Conservation (phyloP, 2,888 invertebrate species). For the Netelia inedita region DNA sequence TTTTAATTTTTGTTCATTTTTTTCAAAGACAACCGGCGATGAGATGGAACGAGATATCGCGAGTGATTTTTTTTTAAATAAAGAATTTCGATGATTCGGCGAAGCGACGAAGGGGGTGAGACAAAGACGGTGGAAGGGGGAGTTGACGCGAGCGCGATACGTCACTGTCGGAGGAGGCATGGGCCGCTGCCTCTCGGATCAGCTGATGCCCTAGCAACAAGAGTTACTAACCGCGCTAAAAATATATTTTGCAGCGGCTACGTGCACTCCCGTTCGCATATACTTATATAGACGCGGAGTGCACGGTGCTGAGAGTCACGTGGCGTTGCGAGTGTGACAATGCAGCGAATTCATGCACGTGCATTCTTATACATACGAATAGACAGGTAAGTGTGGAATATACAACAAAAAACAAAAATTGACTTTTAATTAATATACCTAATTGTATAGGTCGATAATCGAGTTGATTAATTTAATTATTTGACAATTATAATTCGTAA, state of each 20-base stretch:
- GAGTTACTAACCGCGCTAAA: conserved; percentile 80
- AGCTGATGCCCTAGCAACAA: conserved; percentile 85
- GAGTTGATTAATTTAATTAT: too few relatives aligned
- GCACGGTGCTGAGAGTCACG: conserved; percentile 31
- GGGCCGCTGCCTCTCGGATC: conserved; percentile 77
- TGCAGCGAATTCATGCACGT: conserved; percentile 43
- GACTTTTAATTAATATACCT: too few relatives aligned
- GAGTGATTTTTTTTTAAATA: too few relatives aligned
- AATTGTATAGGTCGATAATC: too few relatives aligned
- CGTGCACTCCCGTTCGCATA: neutral
- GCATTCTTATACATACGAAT: neutral
- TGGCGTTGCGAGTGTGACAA: conserved; percentile 27
- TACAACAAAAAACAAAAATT: too few relatives aligned
- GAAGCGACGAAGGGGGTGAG: conserved; percentile 35
- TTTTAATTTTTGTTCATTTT: too few relatives aligned
- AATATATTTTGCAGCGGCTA: conserved; percentile 69
- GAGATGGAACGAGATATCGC: too few relatives aligned
- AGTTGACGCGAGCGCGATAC: conserved; percentile 64
- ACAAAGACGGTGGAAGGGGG: conserved; percentile 64
- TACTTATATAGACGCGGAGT: neutral
- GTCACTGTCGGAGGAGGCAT: conserved; percentile 65
- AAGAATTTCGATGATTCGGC: conserved; percentile 1
- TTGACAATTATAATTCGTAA: too few relatives aligned
- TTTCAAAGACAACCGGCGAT: neutral
- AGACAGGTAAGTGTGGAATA: too few relatives aligned